phyloP scores from a whole-genome alignment of 2,888 invertebrate species.

The Nephrotoma appendiculata region DNA sequence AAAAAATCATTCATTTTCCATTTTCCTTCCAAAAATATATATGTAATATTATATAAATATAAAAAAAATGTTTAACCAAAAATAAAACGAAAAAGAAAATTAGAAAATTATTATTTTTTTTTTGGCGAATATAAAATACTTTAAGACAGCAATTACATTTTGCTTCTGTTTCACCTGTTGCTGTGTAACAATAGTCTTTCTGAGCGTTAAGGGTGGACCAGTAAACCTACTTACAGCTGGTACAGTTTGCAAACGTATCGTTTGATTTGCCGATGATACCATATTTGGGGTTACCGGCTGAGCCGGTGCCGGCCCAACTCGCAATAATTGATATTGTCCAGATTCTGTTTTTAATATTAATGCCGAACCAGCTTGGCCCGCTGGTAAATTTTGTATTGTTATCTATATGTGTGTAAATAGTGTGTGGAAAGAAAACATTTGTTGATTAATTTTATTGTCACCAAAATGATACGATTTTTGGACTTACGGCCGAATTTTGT shows the following conservation, averaged over 20 bases:
- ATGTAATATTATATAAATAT: neutral
- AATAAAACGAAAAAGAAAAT: neutral
- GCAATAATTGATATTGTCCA: slow-evolving; percentile 86
- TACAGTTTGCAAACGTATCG: slow-evolving; percentile 75
- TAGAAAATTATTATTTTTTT: neutral
- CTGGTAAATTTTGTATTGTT: slow-evolving; percentile 74
- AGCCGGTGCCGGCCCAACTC: slow-evolving; percentile 69
- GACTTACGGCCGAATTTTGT: slow-evolving; percentile 50
- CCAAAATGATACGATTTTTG: neutral
- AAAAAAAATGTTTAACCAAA: neutral
- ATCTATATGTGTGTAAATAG: slow-evolving; percentile 41
- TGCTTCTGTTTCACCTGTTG: slow-evolving; percentile 32
- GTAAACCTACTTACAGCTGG: slow-evolving; percentile 72
- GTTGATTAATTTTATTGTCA: neutral
- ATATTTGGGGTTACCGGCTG: slow-evolving; percentile 35
- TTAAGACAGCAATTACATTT: slow-evolving; percentile 23
- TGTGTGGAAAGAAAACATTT: neutral
- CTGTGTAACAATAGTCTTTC: slow-evolving; percentile 39
- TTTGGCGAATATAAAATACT: neutral
- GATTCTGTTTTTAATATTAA: slow-evolving; percentile 92
- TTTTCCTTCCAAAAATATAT: neutral
- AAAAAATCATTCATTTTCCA: neutral
- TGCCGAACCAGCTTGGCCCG: slow-evolving; percentile 74
- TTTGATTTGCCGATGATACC: slow-evolving; percentile 47
- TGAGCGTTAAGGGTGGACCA: slow-evolving; percentile 43